Evolutionary conservation across 1,140 invertebrate genomes (phyloP).

Genomic region (Drosophila orosa): DNA sequence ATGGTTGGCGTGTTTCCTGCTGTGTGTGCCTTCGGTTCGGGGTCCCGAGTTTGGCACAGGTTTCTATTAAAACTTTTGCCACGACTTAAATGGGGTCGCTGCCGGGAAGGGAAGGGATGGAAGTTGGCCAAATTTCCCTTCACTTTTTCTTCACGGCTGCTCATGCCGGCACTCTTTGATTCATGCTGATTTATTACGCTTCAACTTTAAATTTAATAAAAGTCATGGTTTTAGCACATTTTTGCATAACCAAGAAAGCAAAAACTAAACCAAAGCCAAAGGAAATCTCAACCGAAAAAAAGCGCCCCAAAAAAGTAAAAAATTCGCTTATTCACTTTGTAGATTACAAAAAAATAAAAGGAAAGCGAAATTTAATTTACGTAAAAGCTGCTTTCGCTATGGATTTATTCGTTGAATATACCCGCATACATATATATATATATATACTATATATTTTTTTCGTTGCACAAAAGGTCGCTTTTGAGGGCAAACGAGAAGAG

Average conservation of each 20-base stretch:
- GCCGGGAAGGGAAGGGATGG: conserved; percentile 2
- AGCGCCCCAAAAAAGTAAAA: conserved; percentile 23
- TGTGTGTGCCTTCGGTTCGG: conserved; percentile 21
- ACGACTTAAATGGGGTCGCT: conserved; percentile 31
- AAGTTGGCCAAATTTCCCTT: conserved; percentile 39
- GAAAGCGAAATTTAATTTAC: conserved; percentile 80
- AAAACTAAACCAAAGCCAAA: conserved; percentile 41
- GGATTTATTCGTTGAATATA: conserved; percentile 66
- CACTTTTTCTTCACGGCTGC: conserved; percentile 24
- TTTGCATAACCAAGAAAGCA: conserved; percentile 54
- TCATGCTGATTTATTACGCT: conserved; percentile 81
- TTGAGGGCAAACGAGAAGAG: conserved; percentile 50
- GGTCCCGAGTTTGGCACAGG: conserved; percentile 29
- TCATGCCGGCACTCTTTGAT: conserved; percentile 59
- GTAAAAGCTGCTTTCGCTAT: conserved; percentile 72
- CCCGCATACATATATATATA: conserved; percentile 30
- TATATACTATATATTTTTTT: conserved; percentile 42
- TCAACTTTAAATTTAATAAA: conserved; percentile 82
- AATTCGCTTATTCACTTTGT: conserved; percentile 79
- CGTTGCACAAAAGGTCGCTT: conserved; percentile 71
- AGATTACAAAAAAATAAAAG: conserved; percentile 68
- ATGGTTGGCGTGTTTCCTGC: conserved; percentile 83
- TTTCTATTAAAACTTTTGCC: conserved; percentile 65
- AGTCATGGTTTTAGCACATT: conserved; percentile 68
- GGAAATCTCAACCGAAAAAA: conserved; percentile 46